These are phyloP conservation scores for Zelostemma sp. DNA, from an alignment of 1,140 invertebrate genomes.

Conservation along the genomic window DNA sequence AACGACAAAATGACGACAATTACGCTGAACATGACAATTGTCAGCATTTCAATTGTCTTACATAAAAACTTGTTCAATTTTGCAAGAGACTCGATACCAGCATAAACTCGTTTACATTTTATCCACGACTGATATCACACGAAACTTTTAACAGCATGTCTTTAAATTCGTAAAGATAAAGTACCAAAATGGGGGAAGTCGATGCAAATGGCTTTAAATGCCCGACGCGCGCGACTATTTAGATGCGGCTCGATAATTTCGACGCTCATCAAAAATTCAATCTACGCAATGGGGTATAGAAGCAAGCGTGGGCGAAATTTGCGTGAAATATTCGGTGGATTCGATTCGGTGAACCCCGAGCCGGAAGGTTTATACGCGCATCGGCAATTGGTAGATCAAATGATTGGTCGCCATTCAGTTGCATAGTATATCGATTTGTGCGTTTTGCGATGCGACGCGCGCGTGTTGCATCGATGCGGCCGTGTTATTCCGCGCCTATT, in stretches of 20 bases:
- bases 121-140: too few species aligned
- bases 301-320: slow-evolving; percentile 29
- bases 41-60: too few species aligned
- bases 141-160: too few species aligned
- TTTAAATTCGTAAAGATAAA: too few species aligned
- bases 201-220: too few species aligned
- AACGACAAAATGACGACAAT: too few species aligned
- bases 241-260: slow-evolving; percentile 37
- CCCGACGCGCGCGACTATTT: not conserved
- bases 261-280: slow-evolving; percentile 41
- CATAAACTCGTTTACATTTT: too few species aligned
- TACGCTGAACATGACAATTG: too few species aligned
- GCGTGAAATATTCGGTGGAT: slow-evolving; percentile 46
- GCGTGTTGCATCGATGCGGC: slow-evolving; percentile 13
- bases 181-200: too few species aligned
- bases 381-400: slow-evolving; percentile 41
- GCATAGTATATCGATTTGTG: slow-evolving; percentile 36
- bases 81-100: too few species aligned
- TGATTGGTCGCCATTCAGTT: slow-evolving; percentile 41
- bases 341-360: slow-evolving; percentile 28
- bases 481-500: not conserved
- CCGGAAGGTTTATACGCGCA: slow-evolving; percentile 31
- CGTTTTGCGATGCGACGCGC: slow-evolving; percentile 17
- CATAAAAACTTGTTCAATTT: too few species aligned
- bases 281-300: slow-evolving; percentile 26